Evolutionary conservation across 2,888 invertebrate genomes (phyloP).

Genomic region (Euclidia mi): DNA sequence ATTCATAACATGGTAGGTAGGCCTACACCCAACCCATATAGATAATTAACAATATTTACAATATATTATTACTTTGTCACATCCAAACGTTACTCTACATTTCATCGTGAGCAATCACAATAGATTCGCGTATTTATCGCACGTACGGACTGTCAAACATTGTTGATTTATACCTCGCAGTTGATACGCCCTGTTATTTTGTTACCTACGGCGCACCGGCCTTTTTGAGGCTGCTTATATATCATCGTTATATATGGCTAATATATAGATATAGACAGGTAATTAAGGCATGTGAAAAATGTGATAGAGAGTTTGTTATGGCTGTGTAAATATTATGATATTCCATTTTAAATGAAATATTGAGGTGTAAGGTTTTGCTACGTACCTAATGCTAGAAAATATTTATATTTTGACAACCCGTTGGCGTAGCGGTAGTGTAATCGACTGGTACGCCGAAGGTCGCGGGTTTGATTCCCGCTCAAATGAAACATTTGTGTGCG

Average conservation of each 20-base stretch:
- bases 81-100: constrained; percentile 26
- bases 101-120: constrained; percentile 41
- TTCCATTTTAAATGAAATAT: too few relatives aligned
- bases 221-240: constrained; percentile 7
- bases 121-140: constrained; percentile 47
- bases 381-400: too few relatives aligned
- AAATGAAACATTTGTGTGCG: too few relatives aligned
- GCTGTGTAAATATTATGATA: not conserved
- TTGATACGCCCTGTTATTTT: constrained; percentile 41
- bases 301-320: not conserved
- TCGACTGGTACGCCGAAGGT: too few relatives aligned
- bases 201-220: constrained; percentile 15
- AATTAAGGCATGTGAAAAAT: not conserved
- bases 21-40: too few relatives aligned
- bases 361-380: too few relatives aligned
- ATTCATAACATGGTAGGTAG: too few relatives aligned
- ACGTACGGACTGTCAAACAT: constrained; percentile 54
- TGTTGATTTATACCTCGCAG: constrained; percentile 48
- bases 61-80: constrained; percentile 16
- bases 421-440: too few relatives aligned
- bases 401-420: too few relatives aligned
- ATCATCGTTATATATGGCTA: not conserved
- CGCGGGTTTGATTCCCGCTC: too few relatives aligned
- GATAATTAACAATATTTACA: not conserved
- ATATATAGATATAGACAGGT: not conserved